Evolutionary conservation across 2,888 invertebrate species (phyloP), one percentile per base, ranked within the genome.

Genomic region (Lasioglossum villosulum): DNA sequence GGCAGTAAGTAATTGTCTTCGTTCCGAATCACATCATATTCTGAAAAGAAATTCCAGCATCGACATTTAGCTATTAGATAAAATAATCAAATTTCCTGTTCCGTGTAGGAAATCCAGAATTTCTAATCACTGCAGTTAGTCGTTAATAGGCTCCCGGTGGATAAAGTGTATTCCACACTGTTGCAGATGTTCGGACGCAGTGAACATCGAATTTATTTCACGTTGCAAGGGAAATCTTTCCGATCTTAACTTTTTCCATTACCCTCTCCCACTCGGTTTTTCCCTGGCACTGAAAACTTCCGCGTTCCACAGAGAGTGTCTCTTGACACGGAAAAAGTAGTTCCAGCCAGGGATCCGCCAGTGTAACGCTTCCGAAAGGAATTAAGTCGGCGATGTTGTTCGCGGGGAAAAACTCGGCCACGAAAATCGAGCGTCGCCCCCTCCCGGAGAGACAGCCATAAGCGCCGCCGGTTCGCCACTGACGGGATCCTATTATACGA

Each of bases 321-420:
- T 56, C 72, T 56, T 82, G 82, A 45, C 76, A 77, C 73, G 39
- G 56, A 73, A 73, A 66, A 72, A 37, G 56, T 10, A 19, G 30
- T 74, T 19, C 16, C 52, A 34, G 39, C 30, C 39, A n/a, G 34
- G 39, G 56, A 74, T 42, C 23, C 42, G 4, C 27, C 10, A 39
- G 72, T 34, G 66, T 59, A 68, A 75, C 68, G 48, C 34, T 76
- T 74, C 34, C 72, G 52, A 63, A 52, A 74, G 76, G 34, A 79
- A 84, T 84, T 70, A 84, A 84, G 45, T 63, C 70, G 30, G 16
- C n/a, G 70, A 84, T 77, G 80, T 84, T 80, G 37, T 75, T 84
- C 74, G n/a, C 34, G 19, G 59, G 12, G 80, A 83, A 63, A 77
- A 84, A 80, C 68, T 84, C 27, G 63, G 56, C 37, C 77, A 73